These are phyloP conservation scores for Leptatherina wallacei DNA, from an alignment of 2,797 vertebrate genomes.

Conservation along the genomic window DNA sequence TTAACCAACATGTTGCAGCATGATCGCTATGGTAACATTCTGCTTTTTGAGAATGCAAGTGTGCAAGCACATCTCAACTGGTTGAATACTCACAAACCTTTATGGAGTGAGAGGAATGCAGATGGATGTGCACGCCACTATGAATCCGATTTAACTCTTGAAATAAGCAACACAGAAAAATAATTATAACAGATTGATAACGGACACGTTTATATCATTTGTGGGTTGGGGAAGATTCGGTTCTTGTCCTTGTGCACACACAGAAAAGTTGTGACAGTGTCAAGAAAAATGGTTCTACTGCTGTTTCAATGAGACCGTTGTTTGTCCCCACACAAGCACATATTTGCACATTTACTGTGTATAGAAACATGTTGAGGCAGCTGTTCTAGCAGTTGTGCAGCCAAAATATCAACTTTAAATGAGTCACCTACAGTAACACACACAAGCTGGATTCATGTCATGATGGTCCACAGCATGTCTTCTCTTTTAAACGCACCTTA, in stretches of 20 bases:
- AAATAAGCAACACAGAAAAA: neutral
- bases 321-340: no score
- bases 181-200: no score
- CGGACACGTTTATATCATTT: no score
- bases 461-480: neutral
- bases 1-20: no score
- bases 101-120: neutral
- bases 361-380: constrained; percentile 1
- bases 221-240: no score
- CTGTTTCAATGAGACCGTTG: no score
- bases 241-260: neutral
- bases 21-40: no score
- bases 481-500: neutral
- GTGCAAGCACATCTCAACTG: neutral
- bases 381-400: constrained; percentile 14
- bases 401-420: constrained; percentile 21
- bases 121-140: neutral
- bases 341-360: neutral
- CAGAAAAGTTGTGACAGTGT: neutral
- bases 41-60: neutral
- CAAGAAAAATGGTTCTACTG: neutral
- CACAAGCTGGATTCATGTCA: constrained; percentile 9
- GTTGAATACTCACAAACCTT: neutral
- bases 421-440: neutral
- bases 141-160: neutral